Evolutionary conservation across 2,797 vertebrate species (phyloP), one percentile per base, ranked within the genome.

Genomic region (Chaetodon trifasciatus): DNA sequence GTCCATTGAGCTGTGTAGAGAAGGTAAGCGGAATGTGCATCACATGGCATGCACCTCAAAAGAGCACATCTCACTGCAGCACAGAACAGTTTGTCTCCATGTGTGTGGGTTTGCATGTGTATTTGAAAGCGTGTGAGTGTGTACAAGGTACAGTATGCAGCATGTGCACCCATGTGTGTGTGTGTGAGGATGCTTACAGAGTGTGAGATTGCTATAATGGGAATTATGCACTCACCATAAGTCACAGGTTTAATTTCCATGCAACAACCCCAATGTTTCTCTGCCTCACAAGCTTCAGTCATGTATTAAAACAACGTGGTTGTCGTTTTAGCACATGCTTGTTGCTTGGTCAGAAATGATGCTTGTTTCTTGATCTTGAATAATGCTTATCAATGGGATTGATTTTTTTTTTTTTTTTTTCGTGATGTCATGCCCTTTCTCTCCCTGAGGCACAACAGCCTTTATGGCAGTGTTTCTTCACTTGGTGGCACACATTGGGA

Each of bases 1-100:
- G 90, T 87, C 89, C 88, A 87, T 85, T 72, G 89, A 93, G 86
- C 88, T 90, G 88, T 82, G 84, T 68, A 79, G 77, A 88, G 70
- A 81, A 90, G 86, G 76, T 84, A 69, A 87, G 80, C 78, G 74
- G 78, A 79, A 82, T 74, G 80, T 74, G 79, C 81, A 85, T 92
- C 82, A 83, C 92, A 91, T 89, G 86, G 72, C 84, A 24, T 69
- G 84, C 82, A 82, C 89, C 84, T 88, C 75, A 67, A 56, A 88
- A 72, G 56, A 82, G 81, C 85, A 69, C 80, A 84, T 74, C 66
- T 79, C 50, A 23, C 66, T 70, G 83, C 76, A 10, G 79, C 79
- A 74, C 79, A 81, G 83, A 83, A 62, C 87, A 82, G 79, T 82
- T 76, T 78, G 80, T 74, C 74, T 78, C 55, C 50, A 74, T 62